Percentiles rank a stretch among this genome's conserved stretches.
These are phyloP conservation scores for Chaetura pelagica DNA, from an alignment of 2,113 vertebrate species.

Conservation along the genomic window DNA sequence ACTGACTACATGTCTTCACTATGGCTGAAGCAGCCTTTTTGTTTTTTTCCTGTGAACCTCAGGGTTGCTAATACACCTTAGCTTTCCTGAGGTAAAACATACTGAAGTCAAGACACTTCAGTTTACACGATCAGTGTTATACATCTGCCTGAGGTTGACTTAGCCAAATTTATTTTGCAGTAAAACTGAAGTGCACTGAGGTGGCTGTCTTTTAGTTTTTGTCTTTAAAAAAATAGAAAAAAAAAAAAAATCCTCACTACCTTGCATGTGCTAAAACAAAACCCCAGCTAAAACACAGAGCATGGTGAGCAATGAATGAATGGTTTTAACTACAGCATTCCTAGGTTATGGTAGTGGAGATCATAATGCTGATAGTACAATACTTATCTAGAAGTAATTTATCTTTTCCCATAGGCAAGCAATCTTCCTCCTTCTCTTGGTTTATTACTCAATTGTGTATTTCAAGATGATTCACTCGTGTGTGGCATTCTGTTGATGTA, in stretches of 20 bases:
- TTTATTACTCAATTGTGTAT: neutral
- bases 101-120: neutral
- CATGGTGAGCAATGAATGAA: neutral
- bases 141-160: neutral
- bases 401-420: neutral
- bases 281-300: neutral
- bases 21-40: neutral
- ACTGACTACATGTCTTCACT: neutral
- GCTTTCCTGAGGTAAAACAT: neutral
- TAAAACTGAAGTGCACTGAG: neutral
- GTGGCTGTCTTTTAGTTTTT: neutral
- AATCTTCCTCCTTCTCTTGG: neutral
- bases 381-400: neutral
- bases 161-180: neutral
- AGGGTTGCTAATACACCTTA: neutral
- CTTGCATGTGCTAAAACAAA: neutral
- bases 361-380: neutral
- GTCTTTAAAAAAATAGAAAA: too few relatives aligned
- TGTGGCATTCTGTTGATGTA: neutral
- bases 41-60: neutral
- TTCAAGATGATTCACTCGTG: neutral
- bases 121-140: neutral
- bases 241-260: neutral
- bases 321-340: neutral
- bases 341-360: neutral